phyloP scores from a whole-genome alignment of 2,797 vertebrate species.

The Coregonus ussuriensis region DNA sequence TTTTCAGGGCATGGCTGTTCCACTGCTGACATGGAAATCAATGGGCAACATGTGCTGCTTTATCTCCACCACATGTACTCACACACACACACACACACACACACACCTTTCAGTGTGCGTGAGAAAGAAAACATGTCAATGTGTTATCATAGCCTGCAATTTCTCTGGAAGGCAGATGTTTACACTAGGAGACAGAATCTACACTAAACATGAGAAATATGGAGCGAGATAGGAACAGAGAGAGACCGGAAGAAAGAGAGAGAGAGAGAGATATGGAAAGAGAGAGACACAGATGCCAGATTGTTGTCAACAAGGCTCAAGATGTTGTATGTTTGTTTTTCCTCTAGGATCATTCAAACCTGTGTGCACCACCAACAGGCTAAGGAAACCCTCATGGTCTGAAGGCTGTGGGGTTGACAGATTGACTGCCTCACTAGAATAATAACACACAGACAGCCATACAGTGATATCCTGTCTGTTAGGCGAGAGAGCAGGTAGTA shows the following conservation, averaged over 20 bases:
- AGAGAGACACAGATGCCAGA: conserved; percentile 1
- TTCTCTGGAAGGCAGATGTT: not conserved
- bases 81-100: not conserved
- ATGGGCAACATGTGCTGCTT: not conserved
- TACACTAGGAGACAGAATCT: not conserved
- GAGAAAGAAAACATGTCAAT: not conserved
- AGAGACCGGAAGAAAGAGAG: not conserved
- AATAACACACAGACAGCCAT: not conserved
- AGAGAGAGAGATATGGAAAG: not conserved
- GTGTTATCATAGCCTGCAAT: not conserved
- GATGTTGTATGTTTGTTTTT: conserved; percentile 4
- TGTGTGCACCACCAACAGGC: conserved; percentile 1
- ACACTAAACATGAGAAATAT: not conserved
- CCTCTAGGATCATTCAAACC: not conserved
- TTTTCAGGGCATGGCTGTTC: not conserved
- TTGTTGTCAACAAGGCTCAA: not conserved
- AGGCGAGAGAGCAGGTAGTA: no score
- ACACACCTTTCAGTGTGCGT: not conserved
- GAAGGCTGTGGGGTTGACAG: not conserved
- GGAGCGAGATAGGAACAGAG: not conserved
- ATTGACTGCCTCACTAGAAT: not conserved
- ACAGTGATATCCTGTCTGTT: not conserved
- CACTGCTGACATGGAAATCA: not conserved
- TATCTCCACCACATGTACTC: not conserved
- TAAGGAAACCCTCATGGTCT: not conserved